These are phyloP conservation scores for Corythaixoides concolor DNA, from an alignment of 2,113 vertebrate species.

Conservation along the genomic window DNA sequence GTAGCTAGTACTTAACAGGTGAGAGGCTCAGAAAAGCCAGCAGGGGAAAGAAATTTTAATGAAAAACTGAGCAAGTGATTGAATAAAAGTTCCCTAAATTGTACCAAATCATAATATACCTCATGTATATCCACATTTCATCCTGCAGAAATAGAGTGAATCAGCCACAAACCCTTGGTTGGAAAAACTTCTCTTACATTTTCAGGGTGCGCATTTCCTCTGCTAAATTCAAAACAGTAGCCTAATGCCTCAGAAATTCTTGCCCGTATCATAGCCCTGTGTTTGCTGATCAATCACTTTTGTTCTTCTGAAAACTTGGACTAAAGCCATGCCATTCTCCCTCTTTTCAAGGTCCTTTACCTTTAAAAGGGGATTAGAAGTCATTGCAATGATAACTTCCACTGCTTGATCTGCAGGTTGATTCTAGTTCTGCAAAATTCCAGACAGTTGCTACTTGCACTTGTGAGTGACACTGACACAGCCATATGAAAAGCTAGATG, in stretches of 20 bases:
- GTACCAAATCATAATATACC: background rate
- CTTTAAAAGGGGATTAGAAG: background rate
- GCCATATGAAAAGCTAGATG: background rate
- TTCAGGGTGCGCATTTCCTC: background rate
- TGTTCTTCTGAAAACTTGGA: background rate
- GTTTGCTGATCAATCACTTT: background rate
- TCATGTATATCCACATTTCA: background rate
- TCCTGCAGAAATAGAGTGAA: background rate
- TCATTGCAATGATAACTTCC: background rate
- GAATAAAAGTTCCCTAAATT: background rate
- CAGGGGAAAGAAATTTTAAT: background rate
- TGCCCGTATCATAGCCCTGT: rapidly evolving
- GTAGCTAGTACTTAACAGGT: background rate
- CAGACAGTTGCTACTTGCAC: background rate
- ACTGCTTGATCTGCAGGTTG: background rate
- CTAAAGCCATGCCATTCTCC: background rate
- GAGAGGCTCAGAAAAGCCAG: background rate
- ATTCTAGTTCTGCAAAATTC: background rate
- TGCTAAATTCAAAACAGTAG: background rate
- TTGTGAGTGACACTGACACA: background rate
- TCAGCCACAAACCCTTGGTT: background rate
- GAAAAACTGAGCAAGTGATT: background rate
- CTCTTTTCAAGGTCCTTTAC: background rate
- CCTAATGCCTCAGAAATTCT: background rate
- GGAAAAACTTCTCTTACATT: background rate